These are phyloP conservation scores for Tringa solitaria DNA, from an alignment of 2,113 vertebrate species.

Conservation along the genomic window DNA sequence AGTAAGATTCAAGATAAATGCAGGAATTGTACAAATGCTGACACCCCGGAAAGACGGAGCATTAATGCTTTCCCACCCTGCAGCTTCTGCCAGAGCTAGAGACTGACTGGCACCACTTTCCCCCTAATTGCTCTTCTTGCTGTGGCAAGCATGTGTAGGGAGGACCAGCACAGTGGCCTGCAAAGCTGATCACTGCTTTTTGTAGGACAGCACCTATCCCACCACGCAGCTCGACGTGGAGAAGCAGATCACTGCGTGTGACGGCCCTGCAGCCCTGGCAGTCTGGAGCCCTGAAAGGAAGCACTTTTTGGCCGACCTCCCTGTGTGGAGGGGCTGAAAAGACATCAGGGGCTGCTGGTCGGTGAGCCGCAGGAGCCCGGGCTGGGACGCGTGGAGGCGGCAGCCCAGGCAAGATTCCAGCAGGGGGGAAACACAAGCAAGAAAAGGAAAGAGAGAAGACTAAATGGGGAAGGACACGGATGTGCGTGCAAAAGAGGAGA, in stretches of 20 bases:
- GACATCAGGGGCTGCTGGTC: not conserved
- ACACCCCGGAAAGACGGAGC: not conserved
- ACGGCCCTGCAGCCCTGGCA: not conserved
- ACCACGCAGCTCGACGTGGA: accelerated
- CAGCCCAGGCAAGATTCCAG: slow-evolving; percentile 18
- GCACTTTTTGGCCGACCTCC: not conserved
- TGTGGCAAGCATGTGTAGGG: not conserved
- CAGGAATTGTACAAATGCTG: not conserved
- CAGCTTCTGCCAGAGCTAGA: not conserved
- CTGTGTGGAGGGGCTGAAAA: not conserved
- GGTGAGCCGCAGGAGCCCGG: not conserved
- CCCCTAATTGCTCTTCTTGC: not conserved
- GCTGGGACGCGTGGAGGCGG: not conserved
- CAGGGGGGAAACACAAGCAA: not conserved
- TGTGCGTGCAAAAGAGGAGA: too few relatives aligned
- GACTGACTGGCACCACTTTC: not conserved
- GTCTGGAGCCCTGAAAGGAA: not conserved
- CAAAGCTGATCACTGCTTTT: not conserved
- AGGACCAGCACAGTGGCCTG: not conserved
- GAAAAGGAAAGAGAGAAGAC: not conserved
- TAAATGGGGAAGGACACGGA: not conserved
- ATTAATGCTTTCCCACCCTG: not conserved
- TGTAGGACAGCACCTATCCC: not conserved
- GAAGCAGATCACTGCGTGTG: not conserved
- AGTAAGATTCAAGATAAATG: not conserved